phyloP scores from a whole-genome alignment of 2,113 vertebrate genomes.

The Pollimyrus isidori region DNA sequence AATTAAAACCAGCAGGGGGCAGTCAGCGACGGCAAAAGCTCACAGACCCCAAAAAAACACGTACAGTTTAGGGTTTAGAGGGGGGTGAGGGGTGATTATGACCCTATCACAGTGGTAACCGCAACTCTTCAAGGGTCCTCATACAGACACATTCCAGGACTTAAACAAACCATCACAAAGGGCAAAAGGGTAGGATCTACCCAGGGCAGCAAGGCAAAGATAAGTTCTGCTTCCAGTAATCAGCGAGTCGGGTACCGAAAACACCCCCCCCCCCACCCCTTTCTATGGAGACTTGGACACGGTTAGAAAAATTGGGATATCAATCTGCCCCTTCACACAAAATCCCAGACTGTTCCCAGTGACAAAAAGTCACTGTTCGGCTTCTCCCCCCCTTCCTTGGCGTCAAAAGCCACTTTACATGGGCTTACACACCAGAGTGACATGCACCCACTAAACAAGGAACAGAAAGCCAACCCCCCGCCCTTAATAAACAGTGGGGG shows the following conservation, averaged over 20 bases:
- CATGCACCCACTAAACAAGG: neutral
- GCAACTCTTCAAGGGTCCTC: conserved; percentile 35
- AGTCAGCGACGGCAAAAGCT: neutral
- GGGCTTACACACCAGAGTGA: neutral
- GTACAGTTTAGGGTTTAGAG: conserved; percentile 33
- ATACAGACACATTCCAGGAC: conserved; percentile 20
- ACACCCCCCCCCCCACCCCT: neutral
- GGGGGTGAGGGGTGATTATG: conserved; percentile 15
- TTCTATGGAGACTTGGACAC: conserved; percentile 18
- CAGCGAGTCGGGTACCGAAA: neutral
- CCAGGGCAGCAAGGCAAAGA: conserved; percentile 17
- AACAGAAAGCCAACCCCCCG: neutral
- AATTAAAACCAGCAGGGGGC: conserved; percentile 12
- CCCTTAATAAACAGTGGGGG: conserved; percentile 15
- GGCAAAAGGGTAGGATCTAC: conserved; percentile 16
- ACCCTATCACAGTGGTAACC: conserved; percentile 31
- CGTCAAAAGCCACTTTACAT: conserved; percentile 5
- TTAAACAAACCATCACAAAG: conserved; percentile 14
- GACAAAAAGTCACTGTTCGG: neutral
- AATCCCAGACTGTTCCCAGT: neutral
- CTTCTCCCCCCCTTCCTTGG: neutral
- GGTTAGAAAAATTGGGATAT: conserved; percentile 26
- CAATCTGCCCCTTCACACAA: conserved; percentile 5
- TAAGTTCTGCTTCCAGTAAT: conserved; percentile 24
- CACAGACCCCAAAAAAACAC: conserved; percentile 11